Evolutionary conservation across 2,113 vertebrate species (phyloP).

Genomic region (Microtus ochrogaster): DNA sequence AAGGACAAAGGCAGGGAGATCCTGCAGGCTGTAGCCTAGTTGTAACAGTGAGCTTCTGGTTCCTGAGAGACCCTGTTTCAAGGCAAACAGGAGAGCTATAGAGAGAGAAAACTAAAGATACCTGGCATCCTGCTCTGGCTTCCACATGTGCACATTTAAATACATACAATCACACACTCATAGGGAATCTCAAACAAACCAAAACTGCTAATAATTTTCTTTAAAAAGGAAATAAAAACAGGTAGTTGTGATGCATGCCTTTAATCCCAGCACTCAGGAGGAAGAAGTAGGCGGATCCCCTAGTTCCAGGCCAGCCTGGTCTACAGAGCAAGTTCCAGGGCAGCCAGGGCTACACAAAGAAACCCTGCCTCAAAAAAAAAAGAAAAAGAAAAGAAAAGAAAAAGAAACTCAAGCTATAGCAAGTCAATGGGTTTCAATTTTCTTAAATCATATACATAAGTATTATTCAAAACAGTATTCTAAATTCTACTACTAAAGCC

Average conservation of each 20-base stretch:
- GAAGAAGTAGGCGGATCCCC: not conserved
- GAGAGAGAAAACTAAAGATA: not conserved
- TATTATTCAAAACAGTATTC: no score
- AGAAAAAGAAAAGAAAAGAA: not conserved
- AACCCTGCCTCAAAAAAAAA: not conserved
- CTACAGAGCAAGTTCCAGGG: not conserved
- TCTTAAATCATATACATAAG: no score
- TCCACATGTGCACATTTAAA: not conserved
- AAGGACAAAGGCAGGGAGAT: not conserved
- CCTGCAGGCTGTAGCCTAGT: not conserved
- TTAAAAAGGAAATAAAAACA: not conserved
- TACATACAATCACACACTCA: not conserved
- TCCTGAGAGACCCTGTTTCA: not conserved
- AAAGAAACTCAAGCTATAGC: no score
- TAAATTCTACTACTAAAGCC: no score
- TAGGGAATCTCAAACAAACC: not conserved
- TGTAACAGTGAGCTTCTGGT: not conserved
- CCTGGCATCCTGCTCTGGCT: not conserved
- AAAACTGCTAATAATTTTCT: not conserved
- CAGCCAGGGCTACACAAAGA: not conserved
- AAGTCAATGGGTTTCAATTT: no score
- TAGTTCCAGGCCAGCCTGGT: not conserved
- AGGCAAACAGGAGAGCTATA: not conserved
- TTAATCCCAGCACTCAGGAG: not conserved
- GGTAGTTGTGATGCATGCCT: not conserved